Base-by-base conservation (phyloP, 2,888 invertebrate species). In the Orchesellides sinensis region DNA sequence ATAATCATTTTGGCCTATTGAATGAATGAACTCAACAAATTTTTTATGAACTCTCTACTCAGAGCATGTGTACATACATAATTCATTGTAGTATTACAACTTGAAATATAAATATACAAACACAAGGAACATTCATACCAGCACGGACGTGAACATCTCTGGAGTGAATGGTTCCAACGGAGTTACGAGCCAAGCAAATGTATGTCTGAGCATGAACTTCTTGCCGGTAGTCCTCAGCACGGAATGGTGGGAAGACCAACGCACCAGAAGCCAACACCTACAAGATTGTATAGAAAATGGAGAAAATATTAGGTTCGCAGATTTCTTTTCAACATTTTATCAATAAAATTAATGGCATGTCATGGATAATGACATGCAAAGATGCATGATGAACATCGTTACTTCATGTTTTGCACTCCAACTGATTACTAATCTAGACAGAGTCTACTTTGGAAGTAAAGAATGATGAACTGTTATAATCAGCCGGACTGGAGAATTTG, bases 141-240 rank as follows among this genome's bases (percentile, higher is more conserved):
- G 98, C 97, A 92, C 97, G 92, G 70, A 98, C 97, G 91, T 97
- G 96, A 90, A 98, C 96, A 90, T 96, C 96, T 73, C 97, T 93
- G 65, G 97, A 97, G 89, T 96, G 94, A 89, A 98, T 96, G 40
- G 95, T 94, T 86, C 98, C 98, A 88, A 96, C 96, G 78, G 95
- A 93, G 90, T 96, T 98, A 89, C 94, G 93, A 10, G 98, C 97
- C 87, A 96, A 92, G 90, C 98, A 98, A 88, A 96, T 95, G 91
- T 98, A 98, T 84, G 96, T 95, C 91, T 97, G 96, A 84, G 97
- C 96, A 90, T 98, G 98, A 61, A 98, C 96, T 90, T 97, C 96
- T 91, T 97, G 96, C 56, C 96, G 93, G 90, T 97, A 98, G 90
- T 96, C 96, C 90, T 96, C 96, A 69, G 96, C 96, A 82, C 97